Base-by-base conservation (phyloP, 2,888 invertebrate genomes). In the Bembecia ichneumoniformis region DNA sequence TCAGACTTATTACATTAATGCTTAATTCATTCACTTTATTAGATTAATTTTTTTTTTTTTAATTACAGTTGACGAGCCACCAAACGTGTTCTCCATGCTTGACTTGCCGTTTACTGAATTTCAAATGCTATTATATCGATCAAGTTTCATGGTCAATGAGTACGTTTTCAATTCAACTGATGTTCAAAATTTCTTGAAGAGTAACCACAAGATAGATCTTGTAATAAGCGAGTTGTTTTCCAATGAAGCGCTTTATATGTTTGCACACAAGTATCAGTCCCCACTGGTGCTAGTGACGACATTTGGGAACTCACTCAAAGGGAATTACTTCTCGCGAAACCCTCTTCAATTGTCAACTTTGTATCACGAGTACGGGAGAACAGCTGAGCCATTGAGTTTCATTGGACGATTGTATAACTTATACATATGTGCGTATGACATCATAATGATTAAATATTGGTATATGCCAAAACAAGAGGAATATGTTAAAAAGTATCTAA, bases 401-500 rank as follows among this genome's bases (percentile, higher is more conserved):
- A 13, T 47, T 7, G 58, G 58, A 5, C 49, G 58, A 52, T 43
- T 58, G 47, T 46, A 49, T 15, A 56, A 56, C 35, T 3, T 55
- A 16, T 55, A 51, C 14, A 15, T 28, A 9, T 20, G 46, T 34
- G 13, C 13, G 11, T 20, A 28, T 11, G 46, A 46, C 43, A 51
- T 51, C 49, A n/a, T 46, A n/a, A 17, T 46, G 20, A 17, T 35
- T 16, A 43, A 49, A 28, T 46, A 13, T 46, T 40, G 28, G 36
- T 34, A 45, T 48, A 35, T 9, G 20, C 46, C 34, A 34, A 20
- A 28, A 20, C 59, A 59, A 43, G 54, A 60, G 50, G 56, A 60
- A 57, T 54, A 55, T 46, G 59, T 57, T 20, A 34, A 11, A 47
- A 57, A 59, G 52, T 59, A 61, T 56, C 58, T 60, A 45, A 49